Evolutionary conservation across 1,140 invertebrate genomes (phyloP).

Genomic region (Heliconius congener): DNA sequence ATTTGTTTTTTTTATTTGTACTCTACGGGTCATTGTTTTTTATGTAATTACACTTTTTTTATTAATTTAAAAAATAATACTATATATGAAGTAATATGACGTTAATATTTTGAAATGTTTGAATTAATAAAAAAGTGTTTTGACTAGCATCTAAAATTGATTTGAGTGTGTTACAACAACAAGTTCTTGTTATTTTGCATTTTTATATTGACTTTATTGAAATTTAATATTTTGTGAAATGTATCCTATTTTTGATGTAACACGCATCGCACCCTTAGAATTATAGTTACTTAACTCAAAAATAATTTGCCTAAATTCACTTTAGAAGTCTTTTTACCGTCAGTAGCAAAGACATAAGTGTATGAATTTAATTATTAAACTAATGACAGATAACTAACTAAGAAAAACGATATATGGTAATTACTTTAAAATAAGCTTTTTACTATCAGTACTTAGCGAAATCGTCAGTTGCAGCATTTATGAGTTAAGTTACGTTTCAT

Average conservation of each 20-base stretch:
- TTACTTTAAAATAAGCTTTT: not conserved
- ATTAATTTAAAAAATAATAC: not conserved
- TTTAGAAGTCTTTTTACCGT: too few species aligned
- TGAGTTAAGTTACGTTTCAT: not conserved
- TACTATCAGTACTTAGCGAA: not conserved
- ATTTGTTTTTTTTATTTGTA: not conserved
- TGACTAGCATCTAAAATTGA: not conserved
- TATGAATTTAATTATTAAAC: too few species aligned
- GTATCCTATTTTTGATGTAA: conserved; percentile 6
- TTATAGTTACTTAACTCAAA: not conserved
- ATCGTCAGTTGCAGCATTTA: not conserved
- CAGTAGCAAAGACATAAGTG: too few species aligned
- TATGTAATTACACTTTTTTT: not conserved
- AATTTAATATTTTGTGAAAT: not conserved
- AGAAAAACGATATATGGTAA: not conserved
- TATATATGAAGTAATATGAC: not conserved
- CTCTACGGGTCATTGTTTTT: not conserved
- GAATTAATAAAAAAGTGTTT: not conserved
- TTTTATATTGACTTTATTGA: not conserved
- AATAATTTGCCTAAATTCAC: too few species aligned
- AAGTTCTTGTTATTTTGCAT: not conserved
- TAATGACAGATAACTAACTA: too few species aligned
- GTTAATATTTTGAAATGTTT: not conserved
- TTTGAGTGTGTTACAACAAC: conserved; percentile 4
- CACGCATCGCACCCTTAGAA: not conserved